Conservation (phyloP, 2,797 vertebrate genomes). For the Pipistrellus nathusii region DNA sequence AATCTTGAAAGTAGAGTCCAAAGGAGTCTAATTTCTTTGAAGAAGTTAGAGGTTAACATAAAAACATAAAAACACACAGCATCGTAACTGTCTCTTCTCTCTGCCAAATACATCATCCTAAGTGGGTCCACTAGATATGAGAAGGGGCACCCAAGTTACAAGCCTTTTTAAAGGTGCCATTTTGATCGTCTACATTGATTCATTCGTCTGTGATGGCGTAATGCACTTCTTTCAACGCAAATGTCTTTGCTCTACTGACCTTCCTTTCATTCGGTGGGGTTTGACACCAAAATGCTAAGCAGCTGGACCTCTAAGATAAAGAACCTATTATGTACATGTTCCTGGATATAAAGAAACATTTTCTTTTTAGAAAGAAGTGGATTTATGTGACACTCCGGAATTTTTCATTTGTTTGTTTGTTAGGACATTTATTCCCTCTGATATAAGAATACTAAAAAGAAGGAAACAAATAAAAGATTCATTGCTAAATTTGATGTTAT, state of each 20-base stretch:
- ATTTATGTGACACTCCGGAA: not conserved
- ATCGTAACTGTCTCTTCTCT: not conserved
- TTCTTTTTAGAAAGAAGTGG: not conserved
- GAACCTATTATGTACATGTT: not conserved
- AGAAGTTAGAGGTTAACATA: conserved; percentile 24
- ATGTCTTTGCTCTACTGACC: not conserved
- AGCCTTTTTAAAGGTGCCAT: conserved; percentile 26
- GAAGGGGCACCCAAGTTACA: not conserved
- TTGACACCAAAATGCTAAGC: conserved; percentile 5
- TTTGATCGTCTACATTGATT: not conserved
- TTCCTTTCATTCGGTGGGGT: conserved; percentile 7
- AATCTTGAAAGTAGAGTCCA: not conserved
- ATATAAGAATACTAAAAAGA: not conserved
- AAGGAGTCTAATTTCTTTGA: conserved; percentile 26
- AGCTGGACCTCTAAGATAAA: conserved; percentile 26
- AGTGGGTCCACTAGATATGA: not conserved
- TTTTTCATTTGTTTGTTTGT: conserved; percentile 37
- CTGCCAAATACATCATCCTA: not conserved
- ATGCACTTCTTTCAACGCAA: conserved; percentile 31
- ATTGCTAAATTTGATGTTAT: not conserved
- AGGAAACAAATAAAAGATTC: not conserved
- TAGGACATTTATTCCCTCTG: not conserved
- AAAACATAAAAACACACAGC: not conserved
- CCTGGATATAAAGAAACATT: not conserved
- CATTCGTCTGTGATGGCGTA: not conserved